Conservation (phyloP, 1,140 invertebrate genomes). For the Eciton burchellii region DNA sequence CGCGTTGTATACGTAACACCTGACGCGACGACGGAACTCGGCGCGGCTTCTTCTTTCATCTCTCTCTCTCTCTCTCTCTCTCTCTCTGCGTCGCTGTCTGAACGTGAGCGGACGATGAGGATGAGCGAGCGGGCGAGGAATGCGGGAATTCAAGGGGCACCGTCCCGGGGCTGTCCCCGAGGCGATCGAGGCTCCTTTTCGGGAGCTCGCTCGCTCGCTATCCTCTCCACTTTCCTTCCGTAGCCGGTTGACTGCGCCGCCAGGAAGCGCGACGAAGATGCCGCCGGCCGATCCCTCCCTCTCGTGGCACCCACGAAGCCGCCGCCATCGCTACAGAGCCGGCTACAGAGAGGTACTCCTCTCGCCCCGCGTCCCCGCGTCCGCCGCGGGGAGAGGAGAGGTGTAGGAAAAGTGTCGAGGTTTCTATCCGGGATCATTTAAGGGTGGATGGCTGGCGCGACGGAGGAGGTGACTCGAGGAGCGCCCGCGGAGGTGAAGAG, state of each 20-base stretch:
- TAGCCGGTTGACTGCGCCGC: constrained; percentile 61
- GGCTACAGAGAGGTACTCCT: too few relatives aligned
- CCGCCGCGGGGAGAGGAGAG: too few relatives aligned
- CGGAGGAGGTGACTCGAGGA: constrained; percentile 13
- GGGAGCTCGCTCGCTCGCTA: constrained; percentile 33
- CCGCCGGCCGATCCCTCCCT: too few relatives aligned
- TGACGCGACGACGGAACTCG: constrained; percentile 21
- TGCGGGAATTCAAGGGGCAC: constrained; percentile 66
- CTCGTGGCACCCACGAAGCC: too few relatives aligned
- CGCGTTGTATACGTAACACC: constrained; percentile 39
- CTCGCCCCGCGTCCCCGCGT: too few relatives aligned
- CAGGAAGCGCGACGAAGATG: constrained; percentile 61
- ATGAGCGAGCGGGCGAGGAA: constrained; percentile 46
- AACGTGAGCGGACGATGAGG: constrained; percentile 42
- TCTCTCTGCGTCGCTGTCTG: not conserved
- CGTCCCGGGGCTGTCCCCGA: constrained; percentile 56
- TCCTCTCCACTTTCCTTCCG: constrained; percentile 59
- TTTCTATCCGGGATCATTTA: constrained; percentile 38
- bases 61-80: too few relatives aligned
- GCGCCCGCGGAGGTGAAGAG: not conserved
- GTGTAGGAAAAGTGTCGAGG: constrained; percentile 3
- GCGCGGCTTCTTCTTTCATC: constrained; percentile 28
- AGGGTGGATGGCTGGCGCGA: not conserved
- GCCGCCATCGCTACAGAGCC: not conserved
- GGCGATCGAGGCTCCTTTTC: constrained; percentile 54